Evolutionary conservation across 37 sponge, comb jelly and placozoan species (phyloP).

Genomic region (Bolinopsis microptera): DNA sequence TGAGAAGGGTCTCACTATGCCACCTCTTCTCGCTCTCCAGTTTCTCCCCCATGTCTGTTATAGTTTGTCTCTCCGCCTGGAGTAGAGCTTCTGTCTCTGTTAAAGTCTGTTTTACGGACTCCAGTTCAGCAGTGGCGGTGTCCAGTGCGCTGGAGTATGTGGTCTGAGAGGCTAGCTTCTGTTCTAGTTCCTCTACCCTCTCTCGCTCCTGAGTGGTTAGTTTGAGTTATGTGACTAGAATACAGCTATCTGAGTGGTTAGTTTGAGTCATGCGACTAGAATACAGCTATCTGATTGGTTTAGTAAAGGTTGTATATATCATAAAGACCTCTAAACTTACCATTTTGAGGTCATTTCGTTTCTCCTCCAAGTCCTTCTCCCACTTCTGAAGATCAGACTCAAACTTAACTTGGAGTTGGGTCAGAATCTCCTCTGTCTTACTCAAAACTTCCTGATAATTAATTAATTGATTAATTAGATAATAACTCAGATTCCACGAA

Average conservation of each 20-base stretch:
- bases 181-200: neutral
- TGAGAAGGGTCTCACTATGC: conserved; percentile 44
- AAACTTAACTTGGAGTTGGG: neutral
- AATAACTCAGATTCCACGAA: too few species aligned
- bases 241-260: too few species aligned
- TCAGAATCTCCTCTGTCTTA: conserved; percentile 13
- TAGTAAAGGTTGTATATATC: too few species aligned
- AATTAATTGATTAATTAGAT: neutral
- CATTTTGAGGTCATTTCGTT: neutral
- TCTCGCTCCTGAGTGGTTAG: neutral
- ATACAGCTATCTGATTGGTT: too few species aligned
- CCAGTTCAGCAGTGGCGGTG: neutral
- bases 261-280: too few species aligned
- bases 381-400: conserved; percentile 42
- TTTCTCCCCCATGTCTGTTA: neutral
- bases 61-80: neutral
- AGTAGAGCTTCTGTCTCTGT: neutral
- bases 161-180: neutral
- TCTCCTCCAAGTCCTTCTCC: neutral
- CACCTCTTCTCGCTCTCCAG: conserved; percentile 23
- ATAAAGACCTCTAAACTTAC: neutral
- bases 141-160: neutral
- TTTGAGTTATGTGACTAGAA: too few species aligned
- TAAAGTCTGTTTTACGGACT: neutral
- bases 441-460: neutral